phyloP scores from a whole-genome alignment of 2,888 invertebrate species.

The Pseudoips prasinana region DNA sequence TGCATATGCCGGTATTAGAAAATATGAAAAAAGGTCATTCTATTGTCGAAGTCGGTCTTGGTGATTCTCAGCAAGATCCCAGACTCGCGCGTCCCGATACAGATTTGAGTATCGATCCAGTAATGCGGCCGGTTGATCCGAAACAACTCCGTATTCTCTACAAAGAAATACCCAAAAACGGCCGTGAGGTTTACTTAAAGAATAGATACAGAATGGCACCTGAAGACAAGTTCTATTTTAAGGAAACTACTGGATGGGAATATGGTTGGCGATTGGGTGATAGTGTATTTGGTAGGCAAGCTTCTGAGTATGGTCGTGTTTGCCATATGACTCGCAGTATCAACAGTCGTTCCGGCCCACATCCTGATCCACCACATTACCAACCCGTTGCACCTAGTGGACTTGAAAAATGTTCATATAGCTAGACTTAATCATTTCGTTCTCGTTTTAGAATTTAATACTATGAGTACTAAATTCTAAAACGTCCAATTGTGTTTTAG shows the following conservation, averaged over 20 bases:
- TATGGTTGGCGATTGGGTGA: slow-evolving; percentile 51
- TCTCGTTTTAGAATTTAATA: no score
- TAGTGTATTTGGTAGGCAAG: slow-evolving; percentile 34
- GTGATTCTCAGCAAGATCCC: slow-evolving; percentile 44
- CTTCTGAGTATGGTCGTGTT: slow-evolving; percentile 35
- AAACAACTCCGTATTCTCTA: slow-evolving; percentile 39
- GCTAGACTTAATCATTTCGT: no score
- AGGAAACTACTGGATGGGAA: slow-evolving; percentile 37
- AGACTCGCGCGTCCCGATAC: slow-evolving; percentile 41
- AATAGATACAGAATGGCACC: slow-evolving; percentile 36
- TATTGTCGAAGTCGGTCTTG: slow-evolving; percentile 44
- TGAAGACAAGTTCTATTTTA: slow-evolving; percentile 49
- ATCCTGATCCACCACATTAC: slow-evolving; percentile 46
- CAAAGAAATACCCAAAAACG: slow-evolving; percentile 43
- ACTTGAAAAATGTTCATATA: no score
- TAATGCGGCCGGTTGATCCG: slow-evolving; percentile 46
- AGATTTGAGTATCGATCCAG: slow-evolving; percentile 38
- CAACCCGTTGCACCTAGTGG: no score
- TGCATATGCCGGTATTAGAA: slow-evolving; percentile 27
- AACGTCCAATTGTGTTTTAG: no score
- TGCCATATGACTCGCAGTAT: slow-evolving; percentile 36
- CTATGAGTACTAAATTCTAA: no score
- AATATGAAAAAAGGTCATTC: slow-evolving; percentile 43
- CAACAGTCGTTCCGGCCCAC: slow-evolving; percentile 43
- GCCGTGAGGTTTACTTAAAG: slow-evolving; percentile 44